Conservation (phyloP, 2,113 vertebrate genomes). For the Polyodon spathula region DNA sequence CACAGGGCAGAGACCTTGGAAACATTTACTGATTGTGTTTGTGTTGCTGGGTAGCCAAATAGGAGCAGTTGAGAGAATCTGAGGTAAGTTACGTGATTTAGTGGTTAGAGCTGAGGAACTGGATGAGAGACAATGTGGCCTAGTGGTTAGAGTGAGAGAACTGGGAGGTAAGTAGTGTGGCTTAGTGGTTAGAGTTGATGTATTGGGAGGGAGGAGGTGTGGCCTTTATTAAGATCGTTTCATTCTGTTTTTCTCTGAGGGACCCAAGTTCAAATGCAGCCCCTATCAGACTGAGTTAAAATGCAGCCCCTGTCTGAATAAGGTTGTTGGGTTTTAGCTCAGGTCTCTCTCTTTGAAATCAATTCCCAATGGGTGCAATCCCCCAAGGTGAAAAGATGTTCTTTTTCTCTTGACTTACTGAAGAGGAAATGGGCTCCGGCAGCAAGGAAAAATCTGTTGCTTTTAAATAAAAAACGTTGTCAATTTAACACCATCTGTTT, state of each 20-base stretch:
- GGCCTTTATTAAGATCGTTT: no score
- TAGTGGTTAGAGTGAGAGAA: constrained; percentile 8
- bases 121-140: no score
- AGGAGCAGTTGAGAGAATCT: constrained; percentile 28
- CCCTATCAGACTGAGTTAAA: not conserved
- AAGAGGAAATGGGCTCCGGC: not conserved
- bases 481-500: constrained; percentile 10
- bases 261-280: not conserved
- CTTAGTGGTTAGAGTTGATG: not conserved
- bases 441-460: not conserved
- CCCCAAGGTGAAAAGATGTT: not conserved
- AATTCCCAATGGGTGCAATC: not conserved
- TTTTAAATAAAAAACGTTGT: constrained; percentile 4
- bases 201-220: no score
- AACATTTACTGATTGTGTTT: constrained; percentile 47
- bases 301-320: not conserved
- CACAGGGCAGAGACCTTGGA: constrained; percentile 34
- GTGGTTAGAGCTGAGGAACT: no score
- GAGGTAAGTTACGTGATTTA: constrained; percentile 26
- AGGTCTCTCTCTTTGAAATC: not conserved
- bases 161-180: constrained; percentile 32
- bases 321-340: not conserved
- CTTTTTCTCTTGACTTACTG: not conserved
- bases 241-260: not conserved
- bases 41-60: constrained; percentile 39